Evolutionary conservation across 2,113 vertebrate species (phyloP).

Genomic region (Salminus brasiliensis): DNA sequence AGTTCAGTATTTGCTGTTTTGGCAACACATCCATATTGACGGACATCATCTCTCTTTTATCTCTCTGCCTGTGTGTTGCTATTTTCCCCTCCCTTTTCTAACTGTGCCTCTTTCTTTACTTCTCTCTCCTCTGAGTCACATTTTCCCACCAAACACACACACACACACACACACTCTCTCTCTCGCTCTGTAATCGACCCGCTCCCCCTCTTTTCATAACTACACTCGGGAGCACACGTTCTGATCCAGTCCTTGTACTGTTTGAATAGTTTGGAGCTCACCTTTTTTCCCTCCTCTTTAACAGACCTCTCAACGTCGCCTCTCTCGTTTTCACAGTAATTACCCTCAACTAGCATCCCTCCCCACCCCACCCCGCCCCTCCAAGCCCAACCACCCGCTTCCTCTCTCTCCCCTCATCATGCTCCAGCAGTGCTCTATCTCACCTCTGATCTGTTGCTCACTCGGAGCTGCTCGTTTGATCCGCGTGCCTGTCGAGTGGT

Average conservation of each 20-base stretch:
- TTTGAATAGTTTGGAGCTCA: slow-evolving; percentile 1
- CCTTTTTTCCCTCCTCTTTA: slow-evolving; percentile 22
- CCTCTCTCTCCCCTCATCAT: slow-evolving; percentile 53
- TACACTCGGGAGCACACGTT: slow-evolving; percentile 28
- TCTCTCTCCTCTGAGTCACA: no score
- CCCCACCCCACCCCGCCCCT: neutral
- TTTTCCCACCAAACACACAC: no score
- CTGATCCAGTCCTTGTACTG: neutral
- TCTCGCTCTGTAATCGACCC: neutral
- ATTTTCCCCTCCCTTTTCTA: neutral
- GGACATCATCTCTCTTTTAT: no score
- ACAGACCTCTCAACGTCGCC: slow-evolving; percentile 28
- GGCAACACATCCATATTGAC: no score
- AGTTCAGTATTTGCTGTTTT: no score
- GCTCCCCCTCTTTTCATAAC: neutral
- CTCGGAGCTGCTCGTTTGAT: slow-evolving; percentile 60
- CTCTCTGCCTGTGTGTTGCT: no score
- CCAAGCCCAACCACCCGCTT: neutral
- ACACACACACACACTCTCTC: no score
- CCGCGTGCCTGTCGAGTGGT: slow-evolving; percentile 63
- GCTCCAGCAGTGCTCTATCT: slow-evolving; percentile 52
- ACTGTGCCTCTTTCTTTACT: no score
- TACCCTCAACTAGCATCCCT: slow-evolving; percentile 11
- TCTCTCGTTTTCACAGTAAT: slow-evolving; percentile 12
- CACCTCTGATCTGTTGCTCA: slow-evolving; percentile 71